phyloP scores from a whole-genome alignment of 1,140 invertebrate genomes.

The Lordiphosa mommai region DNA sequence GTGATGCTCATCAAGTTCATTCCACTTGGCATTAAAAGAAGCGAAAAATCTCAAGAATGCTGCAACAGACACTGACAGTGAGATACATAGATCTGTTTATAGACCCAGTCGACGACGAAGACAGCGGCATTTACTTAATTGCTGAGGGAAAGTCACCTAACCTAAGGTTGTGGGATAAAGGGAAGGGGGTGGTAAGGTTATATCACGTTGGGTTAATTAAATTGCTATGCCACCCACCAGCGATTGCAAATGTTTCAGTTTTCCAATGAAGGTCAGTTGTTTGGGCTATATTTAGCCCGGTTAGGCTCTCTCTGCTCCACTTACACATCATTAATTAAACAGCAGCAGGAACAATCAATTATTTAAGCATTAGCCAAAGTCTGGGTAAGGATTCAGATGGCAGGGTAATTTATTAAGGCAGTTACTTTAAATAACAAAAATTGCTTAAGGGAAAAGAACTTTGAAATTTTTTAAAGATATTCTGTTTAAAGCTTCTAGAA shows the following conservation, averaged over 20 bases:
- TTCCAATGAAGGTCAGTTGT: conserved; percentile 1
- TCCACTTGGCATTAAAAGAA: conserved; percentile 75
- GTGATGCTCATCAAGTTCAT: conserved; percentile 69
- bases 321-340: conserved; percentile 9
- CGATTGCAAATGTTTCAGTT: background rate
- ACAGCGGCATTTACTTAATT: conserved; percentile 55
- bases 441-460: too few species aligned
- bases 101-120: conserved; percentile 24
- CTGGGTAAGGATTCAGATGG: too few species aligned
- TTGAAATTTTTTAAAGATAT: background rate
- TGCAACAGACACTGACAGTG: conserved; percentile 66
- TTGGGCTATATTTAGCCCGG: conserved; percentile 1
- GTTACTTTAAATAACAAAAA: too few species aligned
- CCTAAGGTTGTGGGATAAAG: background rate
- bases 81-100: conserved; percentile 58
- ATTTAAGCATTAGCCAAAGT: conserved; percentile 1
- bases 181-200: background rate
- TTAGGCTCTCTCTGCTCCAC: background rate
- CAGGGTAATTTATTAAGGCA: too few species aligned
- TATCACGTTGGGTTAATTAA: conserved; percentile 25
- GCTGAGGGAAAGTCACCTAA: conserved; percentile 16
- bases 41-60: conserved; percentile 63
- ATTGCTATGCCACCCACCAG: conserved; percentile 6
- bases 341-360: background rate
- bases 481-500: too few species aligned